Percentiles rank a stretch among this genome's conserved stretches.
phyloP scores from a whole-genome alignment of 2,797 vertebrate species.

The Notoglanidium macrostoma region DNA sequence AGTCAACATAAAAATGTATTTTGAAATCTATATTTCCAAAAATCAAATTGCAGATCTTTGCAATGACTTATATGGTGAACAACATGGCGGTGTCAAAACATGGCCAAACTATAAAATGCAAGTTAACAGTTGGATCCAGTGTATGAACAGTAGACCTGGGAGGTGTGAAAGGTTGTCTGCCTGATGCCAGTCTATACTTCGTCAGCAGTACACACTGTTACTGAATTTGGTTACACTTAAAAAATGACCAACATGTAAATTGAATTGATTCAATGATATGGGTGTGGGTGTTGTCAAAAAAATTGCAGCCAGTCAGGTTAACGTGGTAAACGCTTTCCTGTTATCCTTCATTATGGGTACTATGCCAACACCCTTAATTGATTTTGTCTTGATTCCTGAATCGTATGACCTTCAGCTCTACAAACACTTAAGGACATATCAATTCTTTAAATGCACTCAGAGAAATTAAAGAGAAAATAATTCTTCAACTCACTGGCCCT shows the following conservation, averaged over 20 bases:
- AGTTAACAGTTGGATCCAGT: neutral
- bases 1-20: neutral
- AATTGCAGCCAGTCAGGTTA: neutral
- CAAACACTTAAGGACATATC: neutral
- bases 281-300: neutral
- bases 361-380: neutral
- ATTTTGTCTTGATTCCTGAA: neutral
- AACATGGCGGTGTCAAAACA: neutral
- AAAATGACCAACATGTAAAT: neutral
- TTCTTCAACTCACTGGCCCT: conserved; percentile 79
- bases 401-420: neutral
- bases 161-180: neutral
- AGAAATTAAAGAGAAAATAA: neutral
- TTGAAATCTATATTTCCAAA: neutral
- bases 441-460: neutral
- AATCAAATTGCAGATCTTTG: neutral
- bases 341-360: neutral
- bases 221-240: neutral
- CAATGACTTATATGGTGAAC: neutral
- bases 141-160: neutral
- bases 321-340: neutral
- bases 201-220: neutral
- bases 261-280: neutral
- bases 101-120: neutral
- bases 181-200: neutral